phyloP scores from a whole-genome alignment of 1,140 invertebrate species.

The Lepidurus apus region DNA sequence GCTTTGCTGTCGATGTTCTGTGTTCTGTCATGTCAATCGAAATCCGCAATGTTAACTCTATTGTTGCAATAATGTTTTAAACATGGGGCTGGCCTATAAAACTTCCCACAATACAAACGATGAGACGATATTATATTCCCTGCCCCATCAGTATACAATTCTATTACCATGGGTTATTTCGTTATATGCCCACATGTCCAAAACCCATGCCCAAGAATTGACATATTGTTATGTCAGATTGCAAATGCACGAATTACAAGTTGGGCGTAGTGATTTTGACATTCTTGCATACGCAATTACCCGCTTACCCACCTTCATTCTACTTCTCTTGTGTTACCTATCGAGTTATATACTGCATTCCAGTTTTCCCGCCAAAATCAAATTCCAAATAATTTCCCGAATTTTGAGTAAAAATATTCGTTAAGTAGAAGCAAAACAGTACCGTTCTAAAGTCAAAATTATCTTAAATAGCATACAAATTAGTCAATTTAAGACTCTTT shows the following conservation, averaged over 20 bases:
- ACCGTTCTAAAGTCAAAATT: no score
- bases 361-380: neutral
- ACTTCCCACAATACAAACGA: neutral
- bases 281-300: neutral
- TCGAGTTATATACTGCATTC: neutral
- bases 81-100: neutral
- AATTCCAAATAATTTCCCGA: neutral
- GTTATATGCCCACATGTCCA: no score
- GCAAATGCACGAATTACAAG: no score
- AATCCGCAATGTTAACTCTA: constrained; percentile 5
- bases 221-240: no score
- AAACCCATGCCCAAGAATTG: no score
- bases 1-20: neutral
- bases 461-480: no score
- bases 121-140: neutral
- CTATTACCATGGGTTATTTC: no score
- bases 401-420: no score
- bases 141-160: neutral
- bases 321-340: neutral
- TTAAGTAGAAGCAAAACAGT: no score
- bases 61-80: neutral
- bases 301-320: neutral
- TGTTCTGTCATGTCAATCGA: neutral
- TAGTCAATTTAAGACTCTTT: no score
- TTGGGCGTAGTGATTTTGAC: neutral